phyloP scores from a whole-genome alignment of 2,888 invertebrate genomes.

The Sicus ferrugineus region DNA sequence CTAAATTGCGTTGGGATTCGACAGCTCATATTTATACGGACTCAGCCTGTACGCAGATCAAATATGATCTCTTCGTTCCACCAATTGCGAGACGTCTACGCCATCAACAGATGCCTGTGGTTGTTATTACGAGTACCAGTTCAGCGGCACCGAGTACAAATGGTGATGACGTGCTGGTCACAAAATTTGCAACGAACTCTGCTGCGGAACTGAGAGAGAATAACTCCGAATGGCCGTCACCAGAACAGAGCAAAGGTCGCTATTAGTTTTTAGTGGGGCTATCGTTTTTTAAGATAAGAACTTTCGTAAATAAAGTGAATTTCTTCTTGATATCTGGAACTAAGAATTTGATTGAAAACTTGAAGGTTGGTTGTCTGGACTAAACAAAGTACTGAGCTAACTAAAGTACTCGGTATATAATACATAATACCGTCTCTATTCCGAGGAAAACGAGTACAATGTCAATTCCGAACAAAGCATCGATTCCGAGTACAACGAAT shows the following conservation, averaged over 20 bases:
- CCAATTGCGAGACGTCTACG: slow-evolving; percentile 66
- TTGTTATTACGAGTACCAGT: slow-evolving; percentile 54
- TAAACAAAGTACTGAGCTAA: too few relatives aligned
- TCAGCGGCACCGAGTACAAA: slow-evolving; percentile 45
- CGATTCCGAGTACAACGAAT: too few relatives aligned
- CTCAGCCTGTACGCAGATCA: slow-evolving; percentile 59
- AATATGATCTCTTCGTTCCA: slow-evolving; percentile 70
- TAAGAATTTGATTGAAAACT: too few relatives aligned
- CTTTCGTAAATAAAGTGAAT: background rate
- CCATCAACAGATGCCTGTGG: slow-evolving; percentile 54
- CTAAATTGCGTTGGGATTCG: slow-evolving; percentile 56
- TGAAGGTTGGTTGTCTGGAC: too few relatives aligned
- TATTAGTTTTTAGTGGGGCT: background rate
- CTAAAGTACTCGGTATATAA: too few relatives aligned
- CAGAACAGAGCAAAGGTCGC: slow-evolving; percentile 1
- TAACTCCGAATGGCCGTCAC: background rate
- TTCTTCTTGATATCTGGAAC: too few relatives aligned
- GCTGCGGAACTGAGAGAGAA: background rate
- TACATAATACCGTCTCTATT: too few relatives aligned
- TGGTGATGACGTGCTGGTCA: slow-evolving; percentile 32
- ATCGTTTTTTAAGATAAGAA: too few relatives aligned
- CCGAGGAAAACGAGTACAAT: too few relatives aligned
- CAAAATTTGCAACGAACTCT: slow-evolving; percentile 14
- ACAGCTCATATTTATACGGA: slow-evolving; percentile 56
- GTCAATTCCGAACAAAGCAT: too few relatives aligned